Conservation (phyloP, 2,797 vertebrate genomes). For the Hydrolagus colliei region DNA sequence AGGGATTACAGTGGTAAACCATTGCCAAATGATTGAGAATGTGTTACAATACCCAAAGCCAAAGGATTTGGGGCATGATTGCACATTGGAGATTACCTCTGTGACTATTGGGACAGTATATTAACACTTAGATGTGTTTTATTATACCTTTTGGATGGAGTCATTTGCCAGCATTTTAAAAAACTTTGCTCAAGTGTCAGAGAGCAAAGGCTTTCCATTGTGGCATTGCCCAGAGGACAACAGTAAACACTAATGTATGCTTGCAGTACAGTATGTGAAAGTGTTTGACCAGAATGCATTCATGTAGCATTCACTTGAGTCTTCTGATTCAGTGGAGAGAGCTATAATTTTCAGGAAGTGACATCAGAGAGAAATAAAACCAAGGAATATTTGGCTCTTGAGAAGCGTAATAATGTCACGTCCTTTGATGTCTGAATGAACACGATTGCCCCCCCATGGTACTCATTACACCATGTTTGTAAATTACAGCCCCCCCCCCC, state of each 20-base stretch:
- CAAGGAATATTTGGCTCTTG: background rate
- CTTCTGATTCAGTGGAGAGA: background rate
- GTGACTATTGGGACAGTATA: background rate
- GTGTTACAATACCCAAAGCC: background rate
- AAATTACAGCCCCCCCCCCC: background rate
- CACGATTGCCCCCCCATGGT: background rate
- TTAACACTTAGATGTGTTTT: background rate
- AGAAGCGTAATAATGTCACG: background rate
- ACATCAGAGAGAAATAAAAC: background rate
- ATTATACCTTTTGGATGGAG: background rate
- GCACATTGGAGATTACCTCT: background rate
- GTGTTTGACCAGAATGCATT: background rate
- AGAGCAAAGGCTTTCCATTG: background rate
- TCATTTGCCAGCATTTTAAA: background rate
- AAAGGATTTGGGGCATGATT: background rate
- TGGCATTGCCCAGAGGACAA: background rate
- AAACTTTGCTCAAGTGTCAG: background rate
- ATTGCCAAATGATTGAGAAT: conserved; percentile 7
- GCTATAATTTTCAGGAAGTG: background rate
- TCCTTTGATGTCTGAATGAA: background rate
- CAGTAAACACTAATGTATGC: background rate
- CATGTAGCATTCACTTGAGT: background rate
- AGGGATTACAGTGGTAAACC: background rate
- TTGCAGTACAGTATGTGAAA: background rate
- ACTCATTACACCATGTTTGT: background rate